These are phyloP conservation scores for Acestrorhynchus altus DNA, from an alignment of 2,797 vertebrate species.

Conservation along the genomic window DNA sequence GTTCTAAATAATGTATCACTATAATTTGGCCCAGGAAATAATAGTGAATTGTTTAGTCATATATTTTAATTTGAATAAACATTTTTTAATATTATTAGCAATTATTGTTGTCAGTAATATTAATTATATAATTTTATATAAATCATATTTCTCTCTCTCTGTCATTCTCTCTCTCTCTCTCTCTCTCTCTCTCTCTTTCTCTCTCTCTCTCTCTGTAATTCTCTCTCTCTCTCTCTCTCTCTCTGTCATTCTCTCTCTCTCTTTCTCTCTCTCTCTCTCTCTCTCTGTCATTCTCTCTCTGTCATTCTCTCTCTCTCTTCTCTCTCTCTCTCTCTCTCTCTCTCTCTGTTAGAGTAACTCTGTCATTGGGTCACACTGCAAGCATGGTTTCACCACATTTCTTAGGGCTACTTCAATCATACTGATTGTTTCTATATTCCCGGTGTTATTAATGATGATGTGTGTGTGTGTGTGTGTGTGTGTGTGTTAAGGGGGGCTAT, in stretches of 20 bases:
- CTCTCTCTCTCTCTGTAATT: background rate
- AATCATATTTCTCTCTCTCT: no score
- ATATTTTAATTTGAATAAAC: no score
- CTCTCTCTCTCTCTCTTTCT: no score
- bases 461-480: background rate
- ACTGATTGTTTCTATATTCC: constrained; percentile 12
- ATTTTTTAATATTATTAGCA: no score
- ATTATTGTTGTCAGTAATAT: no score
- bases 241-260: background rate
- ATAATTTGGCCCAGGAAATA: no score
- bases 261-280: background rate
- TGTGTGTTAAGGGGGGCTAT: background rate
- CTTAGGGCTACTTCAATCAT: constrained; percentile 8
- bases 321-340: background rate
- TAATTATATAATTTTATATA: no score
- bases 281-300: background rate
- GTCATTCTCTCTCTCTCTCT: no score
- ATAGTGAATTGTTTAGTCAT: no score
- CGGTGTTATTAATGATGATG: background rate
- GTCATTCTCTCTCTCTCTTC: constrained; percentile 2
- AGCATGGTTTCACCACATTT: constrained; percentile 9
- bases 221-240: background rate
- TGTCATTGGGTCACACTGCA: constrained; percentile 20
- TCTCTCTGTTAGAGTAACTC: constrained; percentile 2
- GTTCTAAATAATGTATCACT: no score